Percentiles rank a stretch among this genome's conserved stretches.
phyloP scores from a whole-genome alignment of 2,113 vertebrate species.

The Laterallus jamaicensis region DNA sequence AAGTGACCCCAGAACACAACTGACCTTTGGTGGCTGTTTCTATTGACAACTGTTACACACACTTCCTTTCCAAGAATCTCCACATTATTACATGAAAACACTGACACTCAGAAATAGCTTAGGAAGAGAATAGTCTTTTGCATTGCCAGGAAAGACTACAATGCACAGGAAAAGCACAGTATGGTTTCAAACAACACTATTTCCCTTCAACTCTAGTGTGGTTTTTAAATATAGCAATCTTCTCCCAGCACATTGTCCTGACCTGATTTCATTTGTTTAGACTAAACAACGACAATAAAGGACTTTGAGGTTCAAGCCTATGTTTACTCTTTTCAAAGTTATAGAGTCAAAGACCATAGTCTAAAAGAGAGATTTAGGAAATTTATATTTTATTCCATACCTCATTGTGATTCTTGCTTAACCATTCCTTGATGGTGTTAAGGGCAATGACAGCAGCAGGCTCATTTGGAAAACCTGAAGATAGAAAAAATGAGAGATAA shows the following conservation, averaged over 20 bases:
- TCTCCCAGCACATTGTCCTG: not conserved
- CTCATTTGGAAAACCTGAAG: slow-evolving; percentile 93
- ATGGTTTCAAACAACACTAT: slow-evolving; percentile 14
- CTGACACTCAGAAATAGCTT: not conserved
- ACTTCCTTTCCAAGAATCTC: slow-evolving; percentile 8
- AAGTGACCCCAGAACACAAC: not conserved
- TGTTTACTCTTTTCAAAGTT: not conserved
- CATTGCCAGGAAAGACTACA: slow-evolving; percentile 14
- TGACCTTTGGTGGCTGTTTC: not conserved
- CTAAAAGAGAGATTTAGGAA: not conserved
- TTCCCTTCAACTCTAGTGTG: not conserved
- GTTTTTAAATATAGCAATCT: not conserved
- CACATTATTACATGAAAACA: not conserved
- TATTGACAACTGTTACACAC: not conserved
- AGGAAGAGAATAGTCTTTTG: not conserved
- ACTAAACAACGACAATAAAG: not conserved
- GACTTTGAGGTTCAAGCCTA: not conserved
- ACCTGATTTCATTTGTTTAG: not conserved
- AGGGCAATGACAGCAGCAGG: slow-evolving; percentile 92
- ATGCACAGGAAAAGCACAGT: not conserved
- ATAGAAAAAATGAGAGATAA: slow-evolving; percentile 15
- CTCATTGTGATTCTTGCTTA: slow-evolving; percentile 87
- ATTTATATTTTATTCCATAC: slow-evolving; percentile 72
- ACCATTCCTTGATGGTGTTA: slow-evolving; percentile 88
- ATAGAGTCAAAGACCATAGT: not conserved